Base-by-base conservation (phyloP, 2,888 invertebrate species). In the Euplagia quadripunctaria region DNA sequence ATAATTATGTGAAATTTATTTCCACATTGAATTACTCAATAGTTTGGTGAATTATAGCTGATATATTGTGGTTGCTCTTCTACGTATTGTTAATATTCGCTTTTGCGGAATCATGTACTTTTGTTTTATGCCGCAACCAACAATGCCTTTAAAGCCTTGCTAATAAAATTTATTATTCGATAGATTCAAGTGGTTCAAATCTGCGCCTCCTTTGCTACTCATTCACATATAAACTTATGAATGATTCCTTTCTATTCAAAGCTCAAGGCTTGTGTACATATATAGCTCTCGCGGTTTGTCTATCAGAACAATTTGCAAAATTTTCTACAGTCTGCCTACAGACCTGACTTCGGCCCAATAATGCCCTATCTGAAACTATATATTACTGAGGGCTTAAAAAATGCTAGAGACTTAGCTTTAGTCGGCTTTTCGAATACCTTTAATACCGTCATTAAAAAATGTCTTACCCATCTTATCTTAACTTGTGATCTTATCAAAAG, bases 1-100 rank as follows among this genome's bases (percentile, higher is more conserved):
- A 82, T 76, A 75, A 81, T 84, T 79, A 73, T n/a, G 31, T 73
- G 55, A 75, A 74, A 79, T 84, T 79, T 75, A 77, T 78, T 82
- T 81, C 70, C 69, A 73, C 43, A 70, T 70, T 77, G 70, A 73
- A 84, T 79, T 79, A 81, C 74, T 82, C 74, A 73, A 84, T 75
- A 76, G 73, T 73, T 73, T 55, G 55, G 65, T 81, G 77, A 77
- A 76, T 83, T 83, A 79, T 79, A 75, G 61, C 73, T 81, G 76
- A 76, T 81, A 73, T 63, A 73, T 81, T 83, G 75, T 65, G 74
- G 82, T 69, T 61, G 66, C 64, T 61, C 51, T 43, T 63, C 63
- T 43, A 42, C 51, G 67, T 72, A 63, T 67, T 67, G 63, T n/a
- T 20, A 64, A 72, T 71, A 66, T 46, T 42, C n/a, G 55, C 63